A percentile compares a stretch with the other conserved stretches of the same genome.
These are phyloP conservation scores for Crypturellus undulatus DNA, from an alignment of 2,113 vertebrate genomes.

Conservation along the genomic window DNA sequence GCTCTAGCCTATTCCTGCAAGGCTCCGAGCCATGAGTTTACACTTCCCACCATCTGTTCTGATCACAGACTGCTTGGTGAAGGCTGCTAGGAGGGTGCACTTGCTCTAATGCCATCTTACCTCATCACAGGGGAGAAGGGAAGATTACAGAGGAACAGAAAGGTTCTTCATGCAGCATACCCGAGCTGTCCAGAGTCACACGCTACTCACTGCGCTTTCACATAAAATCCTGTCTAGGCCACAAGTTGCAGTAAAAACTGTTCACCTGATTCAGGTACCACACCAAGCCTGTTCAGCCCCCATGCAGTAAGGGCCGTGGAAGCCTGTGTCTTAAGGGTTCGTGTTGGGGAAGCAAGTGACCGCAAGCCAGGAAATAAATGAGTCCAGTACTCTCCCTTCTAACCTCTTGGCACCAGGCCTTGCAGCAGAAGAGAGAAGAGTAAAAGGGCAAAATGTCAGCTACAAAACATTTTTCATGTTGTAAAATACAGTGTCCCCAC, in stretches of 20 bases:
- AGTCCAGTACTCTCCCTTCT: background rate
- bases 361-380: slow-evolving; percentile 46
- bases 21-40: background rate
- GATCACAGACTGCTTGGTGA: background rate
- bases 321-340: background rate
- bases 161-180: background rate
- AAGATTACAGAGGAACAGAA: background rate
- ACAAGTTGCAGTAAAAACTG: background rate
- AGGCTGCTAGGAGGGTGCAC: background rate
- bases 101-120: background rate
- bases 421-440: slow-evolving; percentile 33
- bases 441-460: slow-evolving; percentile 43
- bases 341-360: slow-evolving; percentile 22
- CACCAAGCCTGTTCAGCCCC: background rate
- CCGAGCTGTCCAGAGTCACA: background rate
- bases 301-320: background rate
- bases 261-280: background rate
- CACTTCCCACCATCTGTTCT: background rate
- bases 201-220: background rate
- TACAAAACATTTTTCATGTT: slow-evolving; percentile 36
- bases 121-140: rapidly evolving
- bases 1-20: background rate
- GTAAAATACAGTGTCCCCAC: background rate
- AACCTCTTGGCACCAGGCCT: slow-evolving; percentile 1
- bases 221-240: background rate